Evolutionary conservation across 2,797 vertebrate genomes (phyloP).

Genomic region (Sebastes cheni): DNA sequence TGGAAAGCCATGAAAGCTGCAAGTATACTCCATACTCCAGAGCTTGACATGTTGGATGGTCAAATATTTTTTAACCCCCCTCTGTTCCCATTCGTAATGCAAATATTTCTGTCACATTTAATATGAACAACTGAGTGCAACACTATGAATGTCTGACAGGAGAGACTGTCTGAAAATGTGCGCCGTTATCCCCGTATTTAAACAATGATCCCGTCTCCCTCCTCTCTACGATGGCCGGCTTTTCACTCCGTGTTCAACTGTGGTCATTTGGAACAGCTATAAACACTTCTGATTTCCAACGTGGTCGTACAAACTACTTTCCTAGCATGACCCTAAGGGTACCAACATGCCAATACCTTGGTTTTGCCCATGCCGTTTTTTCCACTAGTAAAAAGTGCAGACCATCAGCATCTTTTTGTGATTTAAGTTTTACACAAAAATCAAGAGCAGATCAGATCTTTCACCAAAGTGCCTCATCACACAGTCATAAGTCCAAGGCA

Average conservation of each 20-base stretch:
- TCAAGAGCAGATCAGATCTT: neutral
- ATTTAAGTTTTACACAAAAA: neutral
- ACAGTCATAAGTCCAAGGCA: neutral
- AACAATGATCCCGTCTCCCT: neutral
- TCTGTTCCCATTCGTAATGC: accelerated
- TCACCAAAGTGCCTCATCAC: neutral
- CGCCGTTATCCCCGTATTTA: neutral
- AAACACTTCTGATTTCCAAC: neutral
- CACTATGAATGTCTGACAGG: too few relatives aligned
- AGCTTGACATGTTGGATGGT: too few relatives aligned
- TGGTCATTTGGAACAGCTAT: neutral
- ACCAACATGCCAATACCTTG: neutral
- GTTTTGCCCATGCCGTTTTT: neutral
- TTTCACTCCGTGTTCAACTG: accelerated
- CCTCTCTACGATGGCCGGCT: neutral
- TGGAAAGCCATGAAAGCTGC: too few relatives aligned
- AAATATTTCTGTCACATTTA: too few relatives aligned
- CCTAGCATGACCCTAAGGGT: neutral
- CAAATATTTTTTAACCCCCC: too few relatives aligned
- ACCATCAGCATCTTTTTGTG: neutral
- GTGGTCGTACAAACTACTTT: neutral
- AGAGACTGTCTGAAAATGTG: too few relatives aligned
- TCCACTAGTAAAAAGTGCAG: neutral
- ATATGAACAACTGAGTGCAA: too few relatives aligned
- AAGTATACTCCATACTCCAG: too few relatives aligned